phyloP scores from a whole-genome alignment of 2,113 vertebrate species.

The Pampusana beccarii region DNA sequence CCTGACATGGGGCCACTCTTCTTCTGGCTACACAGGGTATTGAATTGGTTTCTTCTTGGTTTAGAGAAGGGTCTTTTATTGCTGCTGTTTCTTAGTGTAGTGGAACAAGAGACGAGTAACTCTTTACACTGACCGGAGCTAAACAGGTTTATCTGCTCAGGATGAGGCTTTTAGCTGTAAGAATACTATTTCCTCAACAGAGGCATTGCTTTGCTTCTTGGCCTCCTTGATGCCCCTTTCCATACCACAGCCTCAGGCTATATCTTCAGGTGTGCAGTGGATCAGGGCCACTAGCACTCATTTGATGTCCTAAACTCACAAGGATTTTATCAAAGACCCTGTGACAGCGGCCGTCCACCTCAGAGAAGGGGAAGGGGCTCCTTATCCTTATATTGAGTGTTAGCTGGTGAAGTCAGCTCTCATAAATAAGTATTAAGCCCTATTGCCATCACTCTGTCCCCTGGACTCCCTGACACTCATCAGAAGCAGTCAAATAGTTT shows the following conservation, averaged over 20 bases:
- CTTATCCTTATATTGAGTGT: not conserved
- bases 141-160: not conserved
- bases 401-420: not conserved
- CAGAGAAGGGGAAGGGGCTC: not conserved
- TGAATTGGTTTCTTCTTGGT: not conserved
- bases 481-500: not conserved
- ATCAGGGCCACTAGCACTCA: not conserved
- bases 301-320: not conserved
- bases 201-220: not conserved
- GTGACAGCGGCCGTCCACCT: not conserved
- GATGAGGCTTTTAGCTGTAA: not conserved
- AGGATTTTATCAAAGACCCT: not conserved
- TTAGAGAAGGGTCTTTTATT: not conserved
- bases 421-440: not conserved
- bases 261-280: not conserved
- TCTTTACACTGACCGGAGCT: not conserved
- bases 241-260: not conserved
- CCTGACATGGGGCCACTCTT: not conserved
- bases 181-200: not conserved
- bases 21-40: not conserved
- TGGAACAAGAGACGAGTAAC: not conserved
- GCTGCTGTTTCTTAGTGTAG: not conserved
- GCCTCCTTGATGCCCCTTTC: not conserved
- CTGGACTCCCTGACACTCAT: not conserved
- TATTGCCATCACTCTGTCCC: not conserved